phyloP scores from a whole-genome alignment of 2,113 vertebrate species.

The Lota lota region DNA sequence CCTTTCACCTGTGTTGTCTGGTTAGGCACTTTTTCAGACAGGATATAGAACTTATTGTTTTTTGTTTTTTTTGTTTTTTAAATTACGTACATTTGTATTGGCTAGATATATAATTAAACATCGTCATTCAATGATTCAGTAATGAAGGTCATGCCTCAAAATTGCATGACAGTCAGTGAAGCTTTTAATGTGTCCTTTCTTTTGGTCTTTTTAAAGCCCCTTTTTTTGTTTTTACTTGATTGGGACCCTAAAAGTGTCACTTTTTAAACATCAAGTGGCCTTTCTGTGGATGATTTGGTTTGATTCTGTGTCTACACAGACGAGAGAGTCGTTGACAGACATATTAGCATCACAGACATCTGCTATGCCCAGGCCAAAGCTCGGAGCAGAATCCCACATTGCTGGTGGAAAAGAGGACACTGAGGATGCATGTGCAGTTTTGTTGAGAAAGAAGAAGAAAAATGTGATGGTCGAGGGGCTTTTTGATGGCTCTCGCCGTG shows the following conservation, averaged over 20 bases:
- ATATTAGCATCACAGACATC: slow-evolving; percentile 5
- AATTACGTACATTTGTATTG: background rate
- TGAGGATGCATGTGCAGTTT: slow-evolving; percentile 5
- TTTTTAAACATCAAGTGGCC: background rate
- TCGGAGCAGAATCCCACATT: slow-evolving; percentile 20
- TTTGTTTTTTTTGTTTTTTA: slow-evolving; percentile 5
- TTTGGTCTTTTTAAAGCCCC: too few relatives aligned
- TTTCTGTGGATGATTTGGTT: background rate
- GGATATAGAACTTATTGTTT: slow-evolving; percentile 14
- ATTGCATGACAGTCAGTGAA: background rate
- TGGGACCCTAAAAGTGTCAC: background rate
- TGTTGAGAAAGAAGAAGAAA: background rate
- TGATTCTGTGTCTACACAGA: slow-evolving; percentile 22
- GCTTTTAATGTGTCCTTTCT: too few relatives aligned
- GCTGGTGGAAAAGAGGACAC: slow-evolving; percentile 8
- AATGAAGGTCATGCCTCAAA: background rate
- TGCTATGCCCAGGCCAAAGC: slow-evolving; percentile 6
- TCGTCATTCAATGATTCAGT: background rate
- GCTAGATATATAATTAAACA: background rate
- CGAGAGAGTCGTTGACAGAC: slow-evolving; percentile 16
- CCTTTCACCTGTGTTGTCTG: slow-evolving; percentile 69
- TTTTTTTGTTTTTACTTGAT: too few relatives aligned
- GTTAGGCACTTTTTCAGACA: slow-evolving; percentile 44
- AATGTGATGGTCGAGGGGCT: slow-evolving; percentile 1
- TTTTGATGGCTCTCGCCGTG: background rate